A percentile compares a stretch with the other conserved stretches of the same genome.
Evolutionary conservation across 2,113 vertebrate species (phyloP).

Genomic region (Electrona antarctica): DNA sequence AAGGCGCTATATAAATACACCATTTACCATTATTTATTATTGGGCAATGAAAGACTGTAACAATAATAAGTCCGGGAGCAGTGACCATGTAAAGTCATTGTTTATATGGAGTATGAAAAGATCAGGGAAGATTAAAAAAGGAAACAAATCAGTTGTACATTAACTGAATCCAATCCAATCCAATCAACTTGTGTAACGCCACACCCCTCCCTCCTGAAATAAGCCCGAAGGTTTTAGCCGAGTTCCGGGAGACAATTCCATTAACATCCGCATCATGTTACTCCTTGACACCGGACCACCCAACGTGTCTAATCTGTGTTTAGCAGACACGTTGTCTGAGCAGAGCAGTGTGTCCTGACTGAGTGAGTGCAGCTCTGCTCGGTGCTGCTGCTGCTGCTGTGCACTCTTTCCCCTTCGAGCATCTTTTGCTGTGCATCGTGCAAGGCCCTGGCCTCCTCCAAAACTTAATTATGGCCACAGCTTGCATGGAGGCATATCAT

Average conservation of each 20-base stretch:
- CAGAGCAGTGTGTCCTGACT: constrained; percentile 40
- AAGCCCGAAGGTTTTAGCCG: constrained; percentile 9
- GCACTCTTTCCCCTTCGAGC: constrained; percentile 33
- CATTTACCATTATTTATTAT: too few relatives aligned
- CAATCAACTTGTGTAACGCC: neutral
- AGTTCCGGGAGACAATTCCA: constrained; percentile 21
- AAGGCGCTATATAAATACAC: too few relatives aligned
- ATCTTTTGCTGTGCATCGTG: constrained; percentile 39
- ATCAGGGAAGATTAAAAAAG: too few relatives aligned
- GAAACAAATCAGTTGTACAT: neutral
- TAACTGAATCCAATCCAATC: constrained; percentile 19
- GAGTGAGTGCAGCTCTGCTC: constrained; percentile 2
- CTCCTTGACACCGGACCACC: constrained; percentile 52
- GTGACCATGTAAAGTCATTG: too few relatives aligned
- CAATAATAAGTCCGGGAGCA: too few relatives aligned
- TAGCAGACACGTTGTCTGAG: constrained; percentile 46
- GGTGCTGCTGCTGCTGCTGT: neutral
- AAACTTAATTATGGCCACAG: constrained; percentile 70
- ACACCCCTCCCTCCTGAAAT: constrained; percentile 11
- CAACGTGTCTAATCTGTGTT: constrained; percentile 40
- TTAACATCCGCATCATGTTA: constrained; percentile 45
- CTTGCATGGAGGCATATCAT: constrained; percentile 70
- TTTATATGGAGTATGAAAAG: too few relatives aligned
- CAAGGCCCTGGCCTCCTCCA: constrained; percentile 49
- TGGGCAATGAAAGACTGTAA: too few relatives aligned